phyloP scores from a whole-genome alignment of 2,888 invertebrate genomes.

The Synanthedon formicaeformis region DNA sequence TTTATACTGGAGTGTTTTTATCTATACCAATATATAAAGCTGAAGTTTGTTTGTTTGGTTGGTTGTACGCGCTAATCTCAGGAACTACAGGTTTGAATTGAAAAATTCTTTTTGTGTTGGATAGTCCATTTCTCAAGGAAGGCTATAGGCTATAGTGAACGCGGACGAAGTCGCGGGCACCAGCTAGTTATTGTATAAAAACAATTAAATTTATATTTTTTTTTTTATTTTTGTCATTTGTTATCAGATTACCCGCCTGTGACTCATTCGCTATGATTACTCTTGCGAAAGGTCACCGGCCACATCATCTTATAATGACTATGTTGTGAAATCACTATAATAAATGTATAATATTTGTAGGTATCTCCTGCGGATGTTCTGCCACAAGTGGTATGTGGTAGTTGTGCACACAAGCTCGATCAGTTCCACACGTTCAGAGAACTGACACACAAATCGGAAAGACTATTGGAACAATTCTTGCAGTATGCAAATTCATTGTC shows the following conservation, averaged over 20 bases:
- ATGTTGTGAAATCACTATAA: slow-evolving; percentile 17
- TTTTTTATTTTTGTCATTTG: slow-evolving; percentile 19
- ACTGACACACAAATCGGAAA: slow-evolving; percentile 80
- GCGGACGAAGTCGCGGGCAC: too few species aligned
- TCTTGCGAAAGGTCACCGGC: slow-evolving; percentile 57
- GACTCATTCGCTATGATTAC: slow-evolving; percentile 62
- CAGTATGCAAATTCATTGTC: slow-evolving; percentile 77
- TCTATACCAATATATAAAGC: too few species aligned
- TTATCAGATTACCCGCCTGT: slow-evolving; percentile 44
- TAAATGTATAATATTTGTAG: slow-evolving; percentile 53
- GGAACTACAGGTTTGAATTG: too few species aligned
- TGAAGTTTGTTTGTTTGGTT: too few species aligned
- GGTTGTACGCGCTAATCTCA: too few species aligned
- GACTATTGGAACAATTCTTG: slow-evolving; percentile 80
- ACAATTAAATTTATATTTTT: neutral
- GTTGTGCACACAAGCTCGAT: slow-evolving; percentile 81
- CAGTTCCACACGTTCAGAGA: slow-evolving; percentile 82
- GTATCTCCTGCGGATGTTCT: slow-evolving; percentile 81
- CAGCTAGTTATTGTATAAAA: too few species aligned
- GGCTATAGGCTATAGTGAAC: too few species aligned
- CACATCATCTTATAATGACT: slow-evolving; percentile 45
- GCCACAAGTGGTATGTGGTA: slow-evolving; percentile 82
- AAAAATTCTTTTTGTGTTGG: too few species aligned
- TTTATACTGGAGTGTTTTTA: neutral
- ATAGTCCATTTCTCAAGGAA: too few species aligned